These are phyloP conservation scores for Leucoma salicis DNA, from an alignment of 2,888 invertebrate species.

Conservation along the genomic window DNA sequence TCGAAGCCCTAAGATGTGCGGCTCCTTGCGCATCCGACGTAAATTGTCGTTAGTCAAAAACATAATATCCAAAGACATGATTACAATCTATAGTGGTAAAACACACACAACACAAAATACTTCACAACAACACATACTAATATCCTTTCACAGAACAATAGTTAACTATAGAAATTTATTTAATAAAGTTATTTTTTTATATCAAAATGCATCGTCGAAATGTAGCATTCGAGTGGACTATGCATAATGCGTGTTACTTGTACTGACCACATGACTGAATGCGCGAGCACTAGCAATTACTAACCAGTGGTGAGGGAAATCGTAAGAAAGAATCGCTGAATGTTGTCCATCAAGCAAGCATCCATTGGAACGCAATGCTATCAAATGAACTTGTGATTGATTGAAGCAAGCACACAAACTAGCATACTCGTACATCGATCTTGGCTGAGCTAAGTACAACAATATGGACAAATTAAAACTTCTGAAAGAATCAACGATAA, in stretches of 20 bases:
- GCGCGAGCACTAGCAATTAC: conserved; percentile 39
- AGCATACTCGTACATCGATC: too few species aligned
- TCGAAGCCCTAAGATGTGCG: conserved; percentile 69
- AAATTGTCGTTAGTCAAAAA: conserved; percentile 79
- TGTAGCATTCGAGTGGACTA: conserved; percentile 31
- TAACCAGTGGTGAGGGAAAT: conserved; percentile 59
- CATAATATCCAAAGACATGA: conserved; percentile 78
- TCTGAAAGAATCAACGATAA: too few species aligned
- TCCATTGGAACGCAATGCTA: conserved; percentile 51
- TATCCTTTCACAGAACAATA: conserved; percentile 39
- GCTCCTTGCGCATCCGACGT: conserved; percentile 75
- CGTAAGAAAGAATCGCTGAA: conserved; percentile 56
- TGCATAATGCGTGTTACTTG: conserved; percentile 51
- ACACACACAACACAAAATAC: conserved; percentile 38
- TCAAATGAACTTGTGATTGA: conserved; percentile 1
- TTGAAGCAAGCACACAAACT: conserved; percentile 3
- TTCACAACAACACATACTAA: conserved; percentile 46
- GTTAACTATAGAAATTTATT: conserved; percentile 50
- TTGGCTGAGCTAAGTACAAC: too few species aligned
- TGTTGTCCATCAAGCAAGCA: conserved; percentile 48
- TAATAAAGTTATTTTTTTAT: conserved; percentile 56
- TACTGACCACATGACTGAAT: conserved; percentile 54
- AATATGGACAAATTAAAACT: too few species aligned
- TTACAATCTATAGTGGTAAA: conserved; percentile 34
- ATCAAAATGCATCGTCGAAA: conserved; percentile 77